phyloP scores from a whole-genome alignment of 2,113 vertebrate species.

The Laticauda laticaudata region DNA sequence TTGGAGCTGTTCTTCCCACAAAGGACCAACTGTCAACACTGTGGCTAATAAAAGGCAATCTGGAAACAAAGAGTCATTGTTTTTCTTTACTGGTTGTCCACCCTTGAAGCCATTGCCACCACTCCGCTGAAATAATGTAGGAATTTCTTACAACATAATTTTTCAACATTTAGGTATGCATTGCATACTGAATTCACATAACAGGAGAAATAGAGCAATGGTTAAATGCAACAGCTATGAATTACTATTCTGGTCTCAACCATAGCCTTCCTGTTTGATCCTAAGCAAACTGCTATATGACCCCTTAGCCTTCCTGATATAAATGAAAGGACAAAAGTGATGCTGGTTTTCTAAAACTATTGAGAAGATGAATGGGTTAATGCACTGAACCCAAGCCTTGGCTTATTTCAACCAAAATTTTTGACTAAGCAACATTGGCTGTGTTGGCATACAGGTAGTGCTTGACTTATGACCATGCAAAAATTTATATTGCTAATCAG shows the following conservation, averaged over 20 bases:
- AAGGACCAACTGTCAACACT: not conserved
- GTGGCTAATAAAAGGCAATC: not conserved
- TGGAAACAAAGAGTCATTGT: not conserved
- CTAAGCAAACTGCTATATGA: not conserved
- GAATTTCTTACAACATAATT: not conserved
- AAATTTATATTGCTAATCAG: not conserved
- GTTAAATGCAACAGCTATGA: not conserved
- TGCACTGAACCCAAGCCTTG: not conserved
- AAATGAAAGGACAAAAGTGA: not conserved
- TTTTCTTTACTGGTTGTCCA: not conserved
- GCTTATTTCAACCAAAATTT: not conserved
- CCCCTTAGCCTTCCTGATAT: not conserved
- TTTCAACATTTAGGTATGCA: not conserved
- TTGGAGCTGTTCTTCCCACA: not conserved
- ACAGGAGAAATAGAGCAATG: not conserved
- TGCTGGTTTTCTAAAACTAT: not conserved
- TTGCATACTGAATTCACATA: not conserved
- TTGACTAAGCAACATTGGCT: not conserved
- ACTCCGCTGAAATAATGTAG: not conserved
- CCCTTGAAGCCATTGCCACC: not conserved
- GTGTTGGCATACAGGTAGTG: not conserved
- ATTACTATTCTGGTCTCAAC: not conserved
- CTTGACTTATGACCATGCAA: not conserved
- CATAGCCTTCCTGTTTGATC: not conserved
- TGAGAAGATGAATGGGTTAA: not conserved